phyloP scores from a whole-genome alignment of 2,113 vertebrate species.

The Perca fluviatilis region DNA sequence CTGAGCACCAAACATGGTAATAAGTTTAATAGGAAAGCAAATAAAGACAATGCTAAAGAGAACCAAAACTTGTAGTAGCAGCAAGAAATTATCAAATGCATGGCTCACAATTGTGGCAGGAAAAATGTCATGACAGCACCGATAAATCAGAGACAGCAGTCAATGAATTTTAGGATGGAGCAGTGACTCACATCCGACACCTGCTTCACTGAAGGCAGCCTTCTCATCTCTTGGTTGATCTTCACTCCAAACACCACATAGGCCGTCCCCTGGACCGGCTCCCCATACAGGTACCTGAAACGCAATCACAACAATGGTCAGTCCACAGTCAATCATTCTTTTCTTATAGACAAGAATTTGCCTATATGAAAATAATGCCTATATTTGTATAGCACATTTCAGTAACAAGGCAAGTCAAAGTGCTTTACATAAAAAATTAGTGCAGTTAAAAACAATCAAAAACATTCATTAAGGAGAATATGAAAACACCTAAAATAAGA shows the following conservation, averaged over 20 bases:
- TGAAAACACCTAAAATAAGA: too few species aligned
- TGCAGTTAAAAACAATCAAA: too few species aligned
- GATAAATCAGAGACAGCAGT: background rate
- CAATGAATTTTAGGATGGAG: background rate
- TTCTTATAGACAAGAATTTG: background rate
- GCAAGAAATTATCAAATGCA: background rate
- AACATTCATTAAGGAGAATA: too few species aligned
- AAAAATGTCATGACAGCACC: background rate
- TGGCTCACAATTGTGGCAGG: background rate
- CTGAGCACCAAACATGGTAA: background rate
- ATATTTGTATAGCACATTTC: too few species aligned
- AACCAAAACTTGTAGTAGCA: background rate
- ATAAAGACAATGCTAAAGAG: background rate
- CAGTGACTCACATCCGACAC: slow-evolving; percentile 79
- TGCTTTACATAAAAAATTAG: too few species aligned
- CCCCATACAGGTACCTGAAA: slow-evolving; percentile 81
- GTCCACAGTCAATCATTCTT: background rate
- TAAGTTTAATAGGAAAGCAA: background rate
- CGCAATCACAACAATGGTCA: background rate
- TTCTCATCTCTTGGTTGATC: slow-evolving; percentile 74
- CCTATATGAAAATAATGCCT: too few species aligned
- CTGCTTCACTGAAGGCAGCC: slow-evolving; percentile 78
- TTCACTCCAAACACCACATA: slow-evolving; percentile 84
- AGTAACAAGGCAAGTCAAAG: too few species aligned
- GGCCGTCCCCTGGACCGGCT: slow-evolving; percentile 80